These are phyloP conservation scores for Mythimna vitellina DNA, from an alignment of 2,888 invertebrate species.

Conservation along the genomic window DNA sequence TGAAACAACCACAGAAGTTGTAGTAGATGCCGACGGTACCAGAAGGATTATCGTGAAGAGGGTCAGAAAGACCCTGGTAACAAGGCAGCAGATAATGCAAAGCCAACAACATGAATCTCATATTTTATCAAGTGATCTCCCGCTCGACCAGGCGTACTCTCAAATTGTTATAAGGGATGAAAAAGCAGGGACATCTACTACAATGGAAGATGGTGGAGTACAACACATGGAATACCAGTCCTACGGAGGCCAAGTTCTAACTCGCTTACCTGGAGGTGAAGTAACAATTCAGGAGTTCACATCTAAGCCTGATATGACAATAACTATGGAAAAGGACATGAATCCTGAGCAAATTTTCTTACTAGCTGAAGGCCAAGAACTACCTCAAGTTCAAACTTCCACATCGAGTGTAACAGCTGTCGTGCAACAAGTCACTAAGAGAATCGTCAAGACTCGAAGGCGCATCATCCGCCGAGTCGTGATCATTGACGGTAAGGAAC, in stretches of 20 bases:
- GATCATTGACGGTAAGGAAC: conserved; percentile 96
- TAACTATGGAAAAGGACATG: conserved; percentile 90
- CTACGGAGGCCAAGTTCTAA: conserved; percentile 92
- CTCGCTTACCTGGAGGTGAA: conserved; percentile 92
- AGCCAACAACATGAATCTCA: conserved; percentile 91
- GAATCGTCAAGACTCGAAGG: conserved; percentile 93
- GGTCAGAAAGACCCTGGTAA: conserved; percentile 92
- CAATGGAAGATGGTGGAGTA: conserved; percentile 91
- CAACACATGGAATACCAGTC: conserved; percentile 92
- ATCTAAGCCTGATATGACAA: conserved; percentile 91
- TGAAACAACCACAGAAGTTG: conserved; percentile 95
- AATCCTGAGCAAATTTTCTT: conserved; percentile 87
- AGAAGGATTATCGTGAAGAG: conserved; percentile 95
- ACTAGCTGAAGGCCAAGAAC: conserved; percentile 81
- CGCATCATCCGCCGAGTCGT: conserved; percentile 94
- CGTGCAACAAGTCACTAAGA: conserved; percentile 95
- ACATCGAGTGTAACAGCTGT: conserved; percentile 94
- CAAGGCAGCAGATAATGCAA: conserved; percentile 92
- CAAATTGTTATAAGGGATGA: conserved; percentile 93
- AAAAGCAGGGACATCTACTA: conserved; percentile 90
- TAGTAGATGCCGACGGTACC: conserved; percentile 95
- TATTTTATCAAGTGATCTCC: conserved; percentile 90
- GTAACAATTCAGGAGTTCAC: conserved; percentile 92
- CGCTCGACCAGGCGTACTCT: conserved; percentile 92
- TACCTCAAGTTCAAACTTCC: conserved; percentile 90